These are phyloP conservation scores for Parazoanthus atlanticus DNA, from an alignment of 92 coral and sea anemone species.

Conservation along the genomic window DNA sequence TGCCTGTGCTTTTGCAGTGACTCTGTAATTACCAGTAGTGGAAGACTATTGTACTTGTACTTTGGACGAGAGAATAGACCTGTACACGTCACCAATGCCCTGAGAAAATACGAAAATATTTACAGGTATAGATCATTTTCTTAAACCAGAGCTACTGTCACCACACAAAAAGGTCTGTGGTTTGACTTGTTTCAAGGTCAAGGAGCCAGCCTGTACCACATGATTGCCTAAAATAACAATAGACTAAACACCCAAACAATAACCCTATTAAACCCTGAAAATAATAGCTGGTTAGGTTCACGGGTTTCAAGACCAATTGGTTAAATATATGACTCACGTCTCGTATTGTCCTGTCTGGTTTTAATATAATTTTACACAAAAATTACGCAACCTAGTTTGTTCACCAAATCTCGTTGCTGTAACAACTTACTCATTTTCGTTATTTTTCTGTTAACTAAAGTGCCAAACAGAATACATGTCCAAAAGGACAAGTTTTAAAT, in stretches of 20 bases:
- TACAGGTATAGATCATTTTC: too few relatives aligned
- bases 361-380: too few relatives aligned
- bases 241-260: too few relatives aligned
- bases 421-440: not conserved
- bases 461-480: not conserved
- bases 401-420: not conserved
- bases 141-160: too few relatives aligned
- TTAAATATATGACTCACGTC: not conserved
- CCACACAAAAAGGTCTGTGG: not conserved
- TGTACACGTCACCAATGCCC: not conserved
- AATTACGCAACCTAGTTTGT: not conserved
- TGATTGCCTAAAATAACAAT: too few relatives aligned
- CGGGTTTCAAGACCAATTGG: not conserved
- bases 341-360: not conserved
- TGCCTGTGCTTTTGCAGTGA: not conserved
- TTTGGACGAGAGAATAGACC: too few relatives aligned
- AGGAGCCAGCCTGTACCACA: too few relatives aligned
- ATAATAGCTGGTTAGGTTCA: too few relatives aligned
- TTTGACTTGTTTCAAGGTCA: not conserved
- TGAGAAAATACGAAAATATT: too few relatives aligned
- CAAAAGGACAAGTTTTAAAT: too few relatives aligned
- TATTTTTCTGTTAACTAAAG: not conserved
- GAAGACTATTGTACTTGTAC: too few relatives aligned
- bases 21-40: not conserved
- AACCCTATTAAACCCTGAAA: too few relatives aligned